Base-by-base conservation (phyloP, 2,113 vertebrate species). In the Caracal caracal region DNA sequence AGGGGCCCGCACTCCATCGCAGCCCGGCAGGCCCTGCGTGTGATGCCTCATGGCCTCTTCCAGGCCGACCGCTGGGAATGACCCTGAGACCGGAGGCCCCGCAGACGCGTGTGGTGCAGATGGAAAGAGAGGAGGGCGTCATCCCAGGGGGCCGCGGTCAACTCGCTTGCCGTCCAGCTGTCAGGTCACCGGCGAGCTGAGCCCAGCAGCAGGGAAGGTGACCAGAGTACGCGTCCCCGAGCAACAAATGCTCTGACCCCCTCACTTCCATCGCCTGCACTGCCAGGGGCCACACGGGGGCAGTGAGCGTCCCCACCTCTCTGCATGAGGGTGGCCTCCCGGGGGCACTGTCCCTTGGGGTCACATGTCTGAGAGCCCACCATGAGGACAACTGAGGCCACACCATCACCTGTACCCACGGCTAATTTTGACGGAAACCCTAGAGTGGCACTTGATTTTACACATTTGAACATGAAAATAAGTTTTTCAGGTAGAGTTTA, bases 321-420 rank as follows among this genome's bases (percentile, higher is more conserved):
- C 71, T 15, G 6, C 8, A 26, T 1, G 1, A 43, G 71, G 70
- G 24, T 24, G 22, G 71, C 24, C 37, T 43, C 26, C 15, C 3
- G 1, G 26, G n/a, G 40, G 73, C 73, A 16, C 7, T 17, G 40
- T 12, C 24, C 13, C 37, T 13, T 13, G 22, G 70, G 12, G 37
- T 15, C 71, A 8, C 12, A 43, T 15, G 28, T 78, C 28, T 51
- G 75, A 35, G 15, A 22, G 40, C 37, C 71, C 73, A 30, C 40
- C 1, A 4, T 1, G 22, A 37, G 61, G 30, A 22, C 6, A 37
- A 3, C 1, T 3, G 28, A 12, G 0, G 71, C 40, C 8, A 26
- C 10, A 4, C 0, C 0, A 3, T 5, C 24, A 24, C 28, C 37
- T 17, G n/a, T 2, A 0, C 33, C 53, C 4, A 56, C 0, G 0